Evolutionary conservation across 2,888 invertebrate species (phyloP).

Genomic region (Chrysolina oricalcia): DNA sequence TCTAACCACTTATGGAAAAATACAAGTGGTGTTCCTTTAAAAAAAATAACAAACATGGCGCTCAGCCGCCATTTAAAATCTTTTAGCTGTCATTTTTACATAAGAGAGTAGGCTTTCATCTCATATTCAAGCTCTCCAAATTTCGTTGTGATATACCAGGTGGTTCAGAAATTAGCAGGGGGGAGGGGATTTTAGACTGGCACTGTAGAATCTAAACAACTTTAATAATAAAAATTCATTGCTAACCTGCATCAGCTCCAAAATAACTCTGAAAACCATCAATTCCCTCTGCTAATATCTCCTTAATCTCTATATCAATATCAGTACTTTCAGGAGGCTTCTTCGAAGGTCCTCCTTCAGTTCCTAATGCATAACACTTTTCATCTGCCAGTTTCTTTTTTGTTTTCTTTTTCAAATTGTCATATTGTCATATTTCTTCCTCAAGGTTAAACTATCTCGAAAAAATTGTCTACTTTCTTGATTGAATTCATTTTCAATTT

Average conservation of each 20-base stretch:
- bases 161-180: too few relatives aligned
- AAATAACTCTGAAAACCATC: background rate
- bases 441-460: conserved; percentile 31
- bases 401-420: conserved; percentile 48
- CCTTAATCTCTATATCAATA: conserved; percentile 34
- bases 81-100: too few relatives aligned
- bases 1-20: too few relatives aligned
- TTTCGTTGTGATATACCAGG: too few relatives aligned
- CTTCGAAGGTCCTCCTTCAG: conserved; percentile 44
- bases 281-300: conserved; percentile 16
- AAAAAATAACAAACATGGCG: too few relatives aligned
- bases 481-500: conserved; percentile 38
- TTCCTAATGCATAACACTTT: conserved; percentile 40
- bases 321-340: conserved; percentile 32
- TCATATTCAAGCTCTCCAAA: too few relatives aligned
- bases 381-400: conserved; percentile 51
- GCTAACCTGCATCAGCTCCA: conserved; percentile 14
- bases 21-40: too few relatives aligned
- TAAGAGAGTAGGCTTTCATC: too few relatives aligned
- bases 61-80: too few relatives aligned
- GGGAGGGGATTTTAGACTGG: too few relatives aligned
- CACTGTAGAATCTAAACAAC: background rate
- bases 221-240: conserved; percentile 2
- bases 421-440: conserved; percentile 49
- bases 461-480: conserved; percentile 22